Base-by-base conservation (phyloP, 2,888 invertebrate species). In the Bombylius discolor region DNA sequence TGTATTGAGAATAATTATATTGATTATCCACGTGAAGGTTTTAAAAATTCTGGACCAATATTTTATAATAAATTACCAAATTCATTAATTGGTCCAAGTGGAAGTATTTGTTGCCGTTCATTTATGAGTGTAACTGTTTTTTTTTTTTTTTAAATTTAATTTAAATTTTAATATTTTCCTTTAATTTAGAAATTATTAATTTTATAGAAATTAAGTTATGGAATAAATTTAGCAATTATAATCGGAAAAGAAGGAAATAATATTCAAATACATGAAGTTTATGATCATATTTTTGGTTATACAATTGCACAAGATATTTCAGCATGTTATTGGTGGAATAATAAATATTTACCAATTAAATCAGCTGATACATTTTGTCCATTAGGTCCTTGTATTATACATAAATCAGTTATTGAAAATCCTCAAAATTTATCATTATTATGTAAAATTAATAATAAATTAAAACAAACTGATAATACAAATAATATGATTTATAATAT, bases 331-430 rank as follows among this genome's bases (percentile, higher is more conserved):
- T 92, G 92, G 92, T 90, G 89, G 72, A 85, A 88, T 63, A 78
- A 79, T 42, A 78, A 81, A 47, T 88, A 89, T 66, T 84, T 84
- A 70, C 71, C 89, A 12, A 72, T 90, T 48, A 86, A 85, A 78
- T 78, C 88, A 0, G 88, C 92, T 87, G 93, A 94, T 68, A 84
- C 84, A 0, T 94, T 92, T 73, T 91, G 92, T 68, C 94, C 94
- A 0, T 72, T 93, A 55, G 93, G 93, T 0, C 92, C 93, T 0
- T 83, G 84, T 32, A 83, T 93, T 36, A 84, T 87, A 1, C 87
- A 88, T 0, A 82, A 81, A 62, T 86, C 87, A 59, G 81, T 84
- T 60, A 74, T 89, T 34, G 71, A 77, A 0, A 85, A 93, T 73
- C 82, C 88, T 0, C 81, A 89, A 56, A 78, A 82, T 58, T 75